Conservation (phyloP, 2,113 vertebrate species). For the Tringa solitaria region DNA sequence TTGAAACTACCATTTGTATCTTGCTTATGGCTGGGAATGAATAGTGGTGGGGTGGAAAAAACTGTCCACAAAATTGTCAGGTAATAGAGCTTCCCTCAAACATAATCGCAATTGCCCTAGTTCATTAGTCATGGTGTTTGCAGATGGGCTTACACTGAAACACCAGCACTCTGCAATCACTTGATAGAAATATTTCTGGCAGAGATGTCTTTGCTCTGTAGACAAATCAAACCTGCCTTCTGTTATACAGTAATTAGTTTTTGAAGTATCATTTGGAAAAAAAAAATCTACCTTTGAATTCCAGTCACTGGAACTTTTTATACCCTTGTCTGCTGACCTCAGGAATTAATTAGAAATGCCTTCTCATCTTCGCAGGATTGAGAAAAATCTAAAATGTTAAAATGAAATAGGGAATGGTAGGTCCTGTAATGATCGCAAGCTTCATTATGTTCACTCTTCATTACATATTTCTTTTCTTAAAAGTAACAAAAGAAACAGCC, state of each 20-base stretch:
- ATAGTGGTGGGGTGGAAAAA: not conserved
- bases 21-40: not conserved
- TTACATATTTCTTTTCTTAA: not conserved
- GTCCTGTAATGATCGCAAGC: rapidly evolving
- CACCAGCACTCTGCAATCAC: not conserved
- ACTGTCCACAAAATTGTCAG: not conserved
- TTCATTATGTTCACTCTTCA: not conserved
- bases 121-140: not conserved
- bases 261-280: not conserved
- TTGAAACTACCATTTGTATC: not conserved
- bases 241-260: not conserved
- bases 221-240: not conserved
- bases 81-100: not conserved
- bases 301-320: not conserved
- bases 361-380: not conserved
- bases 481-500: not conserved
- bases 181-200: not conserved
- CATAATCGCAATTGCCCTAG: not conserved
- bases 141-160: not conserved
- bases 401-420: not conserved
- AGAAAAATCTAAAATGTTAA: not conserved
- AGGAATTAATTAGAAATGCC: not conserved
- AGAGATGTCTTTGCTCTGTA: not conserved
- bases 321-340: not conserved
- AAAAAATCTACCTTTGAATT: not conserved